Conservation (phyloP, 2,113 vertebrate genomes). For the Salvelinus alpinus region DNA sequence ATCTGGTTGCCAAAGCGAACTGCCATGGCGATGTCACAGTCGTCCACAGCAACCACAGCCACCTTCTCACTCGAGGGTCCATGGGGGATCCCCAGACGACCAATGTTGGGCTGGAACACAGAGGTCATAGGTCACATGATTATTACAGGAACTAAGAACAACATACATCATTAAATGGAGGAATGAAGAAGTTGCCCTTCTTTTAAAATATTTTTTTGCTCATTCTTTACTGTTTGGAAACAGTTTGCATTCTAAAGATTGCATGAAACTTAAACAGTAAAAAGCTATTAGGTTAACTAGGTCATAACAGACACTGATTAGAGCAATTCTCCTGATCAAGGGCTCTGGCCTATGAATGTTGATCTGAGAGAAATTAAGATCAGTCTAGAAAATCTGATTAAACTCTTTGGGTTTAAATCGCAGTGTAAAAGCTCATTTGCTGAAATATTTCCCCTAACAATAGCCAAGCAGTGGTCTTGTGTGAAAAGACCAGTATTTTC, state of each 20-base stretch:
- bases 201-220: no score
- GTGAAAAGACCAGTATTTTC: constrained; percentile 1
- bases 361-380: constrained; percentile 56
- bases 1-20: constrained; percentile 86
- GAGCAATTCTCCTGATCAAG: constrained; percentile 58
- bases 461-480: not conserved
- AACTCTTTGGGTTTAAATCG: constrained; percentile 42
- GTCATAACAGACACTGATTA: constrained; percentile 50
- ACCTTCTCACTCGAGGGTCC: constrained; percentile 96
- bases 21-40: constrained; percentile 92
- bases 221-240: no score
- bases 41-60: constrained; percentile 90
- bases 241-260: no score
- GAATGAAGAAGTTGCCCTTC: no score
- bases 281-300: constrained; percentile 5
- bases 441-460: constrained; percentile 26
- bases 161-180: constrained; percentile 37
- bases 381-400: constrained; percentile 52
- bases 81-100: constrained; percentile 87
- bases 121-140: not conserved
- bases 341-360: constrained; percentile 32
- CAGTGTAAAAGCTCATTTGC: constrained; percentile 34
- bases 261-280: no score
- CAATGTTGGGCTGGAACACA: constrained; percentile 85
- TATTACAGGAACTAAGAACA: not conserved